A percentile compares a stretch with the other conserved stretches of the same genome.
Evolutionary conservation across 1,140 invertebrate genomes (phyloP).

Genomic region (Drosophila rufa): DNA sequence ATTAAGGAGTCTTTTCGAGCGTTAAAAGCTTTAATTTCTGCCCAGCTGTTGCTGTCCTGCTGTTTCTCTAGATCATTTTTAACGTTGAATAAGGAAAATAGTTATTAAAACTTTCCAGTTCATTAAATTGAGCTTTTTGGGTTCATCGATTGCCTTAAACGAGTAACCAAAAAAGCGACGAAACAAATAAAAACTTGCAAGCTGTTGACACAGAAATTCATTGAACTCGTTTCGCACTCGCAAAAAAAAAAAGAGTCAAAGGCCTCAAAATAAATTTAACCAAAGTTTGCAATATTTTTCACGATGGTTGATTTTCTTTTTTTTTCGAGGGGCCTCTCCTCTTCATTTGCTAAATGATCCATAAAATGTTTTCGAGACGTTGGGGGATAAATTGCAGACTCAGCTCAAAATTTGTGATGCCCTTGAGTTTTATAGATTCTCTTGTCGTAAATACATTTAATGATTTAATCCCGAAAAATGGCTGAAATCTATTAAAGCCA

Average conservation of each 20-base stretch:
- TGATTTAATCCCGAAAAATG: conserved; percentile 20
- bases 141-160: conserved; percentile 59
- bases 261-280: conserved; percentile 31
- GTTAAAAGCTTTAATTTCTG: conserved; percentile 18
- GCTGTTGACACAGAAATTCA: conserved; percentile 76
- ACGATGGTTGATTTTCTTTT: conserved; percentile 28
- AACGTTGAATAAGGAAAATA: conserved; percentile 15
- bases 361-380: conserved; percentile 51
- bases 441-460: conserved; percentile 8
- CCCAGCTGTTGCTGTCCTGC: conserved; percentile 11
- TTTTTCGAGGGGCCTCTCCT: conserved; percentile 16
- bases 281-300: conserved; percentile 57
- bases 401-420: conserved; percentile 19
- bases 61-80: conserved; percentile 4
- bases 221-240: conserved; percentile 68
- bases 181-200: conserved; percentile 55
- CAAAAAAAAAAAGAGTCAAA: conserved; percentile 46
- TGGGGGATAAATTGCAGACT: conserved; percentile 36
- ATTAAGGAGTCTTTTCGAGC: conserved; percentile 41
- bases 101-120: conserved; percentile 55
- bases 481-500: background rate
- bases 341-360: conserved; percentile 64
- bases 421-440: conserved; percentile 25
- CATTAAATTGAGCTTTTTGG: conserved; percentile 49
- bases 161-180: conserved; percentile 28